Conservation (phyloP, 1,140 invertebrate genomes). For the Halictus rubicundus region DNA sequence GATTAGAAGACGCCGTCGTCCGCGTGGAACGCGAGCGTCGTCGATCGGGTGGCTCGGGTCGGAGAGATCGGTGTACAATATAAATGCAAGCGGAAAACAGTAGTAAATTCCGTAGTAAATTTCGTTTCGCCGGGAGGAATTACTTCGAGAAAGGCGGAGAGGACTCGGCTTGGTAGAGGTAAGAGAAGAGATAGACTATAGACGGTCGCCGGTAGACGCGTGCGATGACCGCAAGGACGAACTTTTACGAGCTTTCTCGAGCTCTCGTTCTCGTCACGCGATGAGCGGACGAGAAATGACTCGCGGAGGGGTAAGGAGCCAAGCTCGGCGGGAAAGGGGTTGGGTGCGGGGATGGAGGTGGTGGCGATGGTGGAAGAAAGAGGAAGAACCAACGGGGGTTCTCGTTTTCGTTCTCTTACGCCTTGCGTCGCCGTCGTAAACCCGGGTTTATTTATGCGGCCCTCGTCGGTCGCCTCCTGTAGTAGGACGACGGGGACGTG, state of each 20-base stretch:
- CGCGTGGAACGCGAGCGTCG: not conserved
- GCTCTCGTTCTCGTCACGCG: conserved; percentile 68
- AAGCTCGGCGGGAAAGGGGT: not conserved
- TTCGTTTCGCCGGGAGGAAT: conserved; percentile 34
- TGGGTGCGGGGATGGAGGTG: too few species aligned
- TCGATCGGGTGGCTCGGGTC: too few species aligned
- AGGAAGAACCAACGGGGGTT: conserved; percentile 35
- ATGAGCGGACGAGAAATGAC: conserved; percentile 62
- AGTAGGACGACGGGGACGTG: conserved; percentile 75
- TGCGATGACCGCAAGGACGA: conserved; percentile 67
- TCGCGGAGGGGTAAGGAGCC: not conserved
- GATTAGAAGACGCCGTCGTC: not conserved
- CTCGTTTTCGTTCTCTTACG: conserved; percentile 68
- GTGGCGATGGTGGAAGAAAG: conserved; percentile 13
- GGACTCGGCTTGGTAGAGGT: not conserved
- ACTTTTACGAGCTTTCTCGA: conserved; percentile 74
- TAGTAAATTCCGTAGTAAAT: conserved; percentile 17
- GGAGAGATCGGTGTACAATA: conserved; percentile 6
- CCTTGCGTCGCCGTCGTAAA: conserved; percentile 71
- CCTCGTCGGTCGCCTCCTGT: conserved; percentile 75
- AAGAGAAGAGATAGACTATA: too few species aligned
- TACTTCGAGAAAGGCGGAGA: conserved; percentile 36
- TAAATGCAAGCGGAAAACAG: conserved; percentile 19
- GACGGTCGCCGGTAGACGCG: conserved; percentile 6
- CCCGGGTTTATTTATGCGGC: conserved; percentile 78